A percentile compares a stretch with the other conserved stretches of the same genome.
These are phyloP conservation scores for Eulemur rufifrons DNA, from an alignment of 2,113 vertebrate species.

Conservation along the genomic window DNA sequence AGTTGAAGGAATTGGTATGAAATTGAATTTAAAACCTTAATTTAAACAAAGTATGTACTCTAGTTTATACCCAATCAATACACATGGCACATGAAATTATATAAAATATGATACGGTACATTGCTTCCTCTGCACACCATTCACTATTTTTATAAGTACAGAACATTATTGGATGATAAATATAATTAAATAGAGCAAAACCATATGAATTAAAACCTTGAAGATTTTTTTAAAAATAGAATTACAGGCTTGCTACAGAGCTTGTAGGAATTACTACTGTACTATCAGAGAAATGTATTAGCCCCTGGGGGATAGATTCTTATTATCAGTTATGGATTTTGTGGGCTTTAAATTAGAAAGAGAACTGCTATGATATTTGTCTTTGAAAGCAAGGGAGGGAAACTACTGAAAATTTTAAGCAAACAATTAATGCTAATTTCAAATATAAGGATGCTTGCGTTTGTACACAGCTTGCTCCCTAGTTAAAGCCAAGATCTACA, in stretches of 20 bases:
- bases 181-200: conserved; percentile 71
- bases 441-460: conserved; percentile 4
- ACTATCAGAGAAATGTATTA: conserved; percentile 54
- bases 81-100: conserved; percentile 56
- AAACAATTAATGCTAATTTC: conserved; percentile 70
- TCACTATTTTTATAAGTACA: conserved; percentile 64
- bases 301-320: conserved; percentile 39
- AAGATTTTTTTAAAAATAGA: background rate
- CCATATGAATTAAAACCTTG: conserved; percentile 49
- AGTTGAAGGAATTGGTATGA: conserved; percentile 71
- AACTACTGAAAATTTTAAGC: conserved; percentile 54
- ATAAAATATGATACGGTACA: conserved; percentile 62
- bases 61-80: conserved; percentile 69
- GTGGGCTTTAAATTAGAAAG: conserved; percentile 59
- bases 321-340: conserved; percentile 73
- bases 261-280: conserved; percentile 36
- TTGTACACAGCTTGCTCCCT: conserved; percentile 56
- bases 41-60: conserved; percentile 73
- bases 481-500: conserved; percentile 49
- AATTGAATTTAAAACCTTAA: conserved; percentile 78
- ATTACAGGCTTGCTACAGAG: conserved; percentile 55
- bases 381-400: conserved; percentile 51
- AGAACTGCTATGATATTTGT: conserved; percentile 49
- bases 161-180: conserved; percentile 65
- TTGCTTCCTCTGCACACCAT: conserved; percentile 50